phyloP scores from a whole-genome alignment of 2,797 vertebrate genomes.

The Ciconia nigra region DNA sequence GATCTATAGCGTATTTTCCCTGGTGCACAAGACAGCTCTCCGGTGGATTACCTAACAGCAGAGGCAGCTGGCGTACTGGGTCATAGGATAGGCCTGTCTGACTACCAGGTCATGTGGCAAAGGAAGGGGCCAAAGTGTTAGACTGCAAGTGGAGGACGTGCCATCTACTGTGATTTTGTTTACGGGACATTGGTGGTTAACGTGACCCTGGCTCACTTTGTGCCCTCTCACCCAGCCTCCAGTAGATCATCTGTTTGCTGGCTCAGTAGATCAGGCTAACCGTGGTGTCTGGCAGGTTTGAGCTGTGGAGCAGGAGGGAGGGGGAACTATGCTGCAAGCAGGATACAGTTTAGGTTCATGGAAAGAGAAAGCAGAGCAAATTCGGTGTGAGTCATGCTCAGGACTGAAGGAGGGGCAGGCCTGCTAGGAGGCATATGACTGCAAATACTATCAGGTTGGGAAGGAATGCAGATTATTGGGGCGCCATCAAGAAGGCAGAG shows the following conservation, averaged over 20 bases:
- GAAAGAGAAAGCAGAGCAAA: background rate
- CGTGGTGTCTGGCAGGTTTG: background rate
- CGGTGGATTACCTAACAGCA: background rate
- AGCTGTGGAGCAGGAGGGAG: background rate
- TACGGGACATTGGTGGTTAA: background rate
- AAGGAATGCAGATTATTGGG: background rate
- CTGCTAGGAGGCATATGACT: background rate
- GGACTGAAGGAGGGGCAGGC: background rate
- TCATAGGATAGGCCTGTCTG: background rate
- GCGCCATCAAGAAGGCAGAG: background rate
- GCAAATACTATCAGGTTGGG: background rate
- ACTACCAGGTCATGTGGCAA: background rate
- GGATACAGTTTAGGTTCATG: background rate
- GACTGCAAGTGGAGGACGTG: background rate
- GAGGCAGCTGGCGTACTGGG: background rate
- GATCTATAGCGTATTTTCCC: background rate
- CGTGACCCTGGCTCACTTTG: background rate
- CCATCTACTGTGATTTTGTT: background rate
- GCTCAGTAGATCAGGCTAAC: background rate
- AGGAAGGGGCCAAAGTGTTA: constrained; percentile 36
- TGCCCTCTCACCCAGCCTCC: background rate
- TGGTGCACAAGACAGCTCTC: background rate
- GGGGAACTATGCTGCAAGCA: background rate
- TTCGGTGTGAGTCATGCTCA: background rate
- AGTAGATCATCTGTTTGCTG: background rate